These are phyloP conservation scores for Pseudomyrmex gracilis DNA, from an alignment of 1,140 invertebrate genomes.

Conservation along the genomic window DNA sequence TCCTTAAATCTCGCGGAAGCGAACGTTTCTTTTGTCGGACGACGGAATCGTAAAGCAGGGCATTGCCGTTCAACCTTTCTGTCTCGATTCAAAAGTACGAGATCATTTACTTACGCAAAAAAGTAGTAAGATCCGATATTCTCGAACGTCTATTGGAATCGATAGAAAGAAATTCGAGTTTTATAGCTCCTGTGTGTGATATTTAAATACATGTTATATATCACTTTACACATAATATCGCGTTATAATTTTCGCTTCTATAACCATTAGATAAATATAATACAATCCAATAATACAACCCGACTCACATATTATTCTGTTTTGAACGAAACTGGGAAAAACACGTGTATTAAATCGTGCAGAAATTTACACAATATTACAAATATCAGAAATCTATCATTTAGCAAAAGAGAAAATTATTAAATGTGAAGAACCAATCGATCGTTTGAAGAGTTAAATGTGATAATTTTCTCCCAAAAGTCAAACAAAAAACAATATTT, in stretches of 20 bases:
- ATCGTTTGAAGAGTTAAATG: constrained; percentile 16
- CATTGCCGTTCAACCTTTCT: constrained; percentile 24
- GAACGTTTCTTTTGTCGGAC: constrained; percentile 43
- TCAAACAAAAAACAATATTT: too few species aligned
- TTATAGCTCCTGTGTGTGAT: background rate
- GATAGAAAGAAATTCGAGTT: background rate
- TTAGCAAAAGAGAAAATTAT: background rate
- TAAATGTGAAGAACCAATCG: background rate
- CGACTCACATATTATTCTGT: background rate
- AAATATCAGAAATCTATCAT: constrained; percentile 10
- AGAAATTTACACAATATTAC: background rate
- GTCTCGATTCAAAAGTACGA: constrained; percentile 7
- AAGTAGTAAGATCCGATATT: background rate
- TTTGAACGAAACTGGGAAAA: background rate
- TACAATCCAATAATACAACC: background rate
- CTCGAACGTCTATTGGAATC: background rate
- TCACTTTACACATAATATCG: too few species aligned
- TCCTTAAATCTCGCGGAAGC: constrained; percentile 58
- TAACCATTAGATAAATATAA: background rate
- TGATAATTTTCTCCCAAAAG: background rate
- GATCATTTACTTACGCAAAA: constrained; percentile 28
- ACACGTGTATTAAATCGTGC: background rate
- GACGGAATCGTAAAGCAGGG: constrained; percentile 44
- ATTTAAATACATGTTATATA: too few species aligned
- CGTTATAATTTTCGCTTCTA: too few species aligned